Conservation (phyloP, 64 coral and sea anemone genomes). For the Porites lutea region DNA sequence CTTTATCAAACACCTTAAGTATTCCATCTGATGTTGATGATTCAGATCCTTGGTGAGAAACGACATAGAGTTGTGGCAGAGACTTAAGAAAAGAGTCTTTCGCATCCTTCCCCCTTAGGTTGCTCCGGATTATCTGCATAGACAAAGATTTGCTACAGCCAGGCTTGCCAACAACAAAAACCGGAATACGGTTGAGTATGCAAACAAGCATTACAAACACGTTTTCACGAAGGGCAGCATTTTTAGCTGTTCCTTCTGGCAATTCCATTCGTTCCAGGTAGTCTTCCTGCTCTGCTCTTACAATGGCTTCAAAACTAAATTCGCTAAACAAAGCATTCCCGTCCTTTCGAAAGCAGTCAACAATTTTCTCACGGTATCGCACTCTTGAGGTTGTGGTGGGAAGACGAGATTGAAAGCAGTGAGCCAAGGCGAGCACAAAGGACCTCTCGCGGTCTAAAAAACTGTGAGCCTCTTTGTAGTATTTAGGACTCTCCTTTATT, state of each 20-base stretch:
- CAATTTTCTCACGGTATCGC: conserved; percentile 33
- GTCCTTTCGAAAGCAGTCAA: conserved; percentile 30
- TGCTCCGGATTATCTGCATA: conserved; percentile 86
- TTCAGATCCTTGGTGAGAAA: conserved; percentile 91
- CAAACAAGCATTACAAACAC: conserved; percentile 83
- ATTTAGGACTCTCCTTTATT: background rate
- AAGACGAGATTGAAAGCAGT: conserved; percentile 86
- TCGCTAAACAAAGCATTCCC: background rate
- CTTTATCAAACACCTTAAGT: conserved; percentile 82
- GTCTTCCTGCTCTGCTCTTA: conserved; percentile 79
- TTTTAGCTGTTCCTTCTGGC: conserved; percentile 81
- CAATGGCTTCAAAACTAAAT: conserved; percentile 28
- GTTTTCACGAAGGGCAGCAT: conserved; percentile 82
- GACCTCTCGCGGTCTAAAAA: conserved; percentile 8
- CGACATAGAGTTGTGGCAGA: conserved; percentile 83
- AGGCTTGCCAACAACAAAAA: conserved; percentile 84
- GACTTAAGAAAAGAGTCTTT: conserved; percentile 78
- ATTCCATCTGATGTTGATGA: conserved; percentile 92
- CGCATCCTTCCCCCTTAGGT: conserved; percentile 81
- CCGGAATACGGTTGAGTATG: conserved; percentile 71
- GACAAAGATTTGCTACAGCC: conserved; percentile 95
- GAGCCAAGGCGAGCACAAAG: conserved; percentile 83
- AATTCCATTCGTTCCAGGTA: conserved; percentile 88
- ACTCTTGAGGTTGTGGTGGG: conserved; percentile 40
- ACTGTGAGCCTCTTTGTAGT: background rate